Conservation (phyloP, 2,113 vertebrate genomes). For the Glareola pratincola region DNA sequence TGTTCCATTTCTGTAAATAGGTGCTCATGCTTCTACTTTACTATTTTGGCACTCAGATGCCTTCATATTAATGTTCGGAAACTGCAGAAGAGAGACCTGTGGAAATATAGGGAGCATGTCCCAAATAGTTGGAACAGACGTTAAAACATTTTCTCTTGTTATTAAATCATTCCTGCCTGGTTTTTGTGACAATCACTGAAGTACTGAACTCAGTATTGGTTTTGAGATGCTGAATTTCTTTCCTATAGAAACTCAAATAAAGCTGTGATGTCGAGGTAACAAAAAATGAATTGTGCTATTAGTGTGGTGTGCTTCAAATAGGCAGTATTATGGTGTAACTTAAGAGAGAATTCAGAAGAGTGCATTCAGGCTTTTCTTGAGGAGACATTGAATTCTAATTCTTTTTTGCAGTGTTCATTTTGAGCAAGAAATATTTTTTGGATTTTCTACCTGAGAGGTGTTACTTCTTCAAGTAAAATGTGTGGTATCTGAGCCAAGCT, state of each 20-base stretch:
- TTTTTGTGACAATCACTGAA: not conserved
- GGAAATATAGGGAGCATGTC: not conserved
- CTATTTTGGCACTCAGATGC: rapidly evolving
- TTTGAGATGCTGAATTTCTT: not conserved
- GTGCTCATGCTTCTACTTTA: not conserved
- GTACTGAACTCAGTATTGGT: not conserved
- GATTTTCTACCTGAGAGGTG: not conserved
- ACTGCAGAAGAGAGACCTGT: not conserved
- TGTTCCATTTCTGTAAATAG: not conserved
- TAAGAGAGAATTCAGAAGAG: not conserved
- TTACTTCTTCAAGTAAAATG: not conserved
- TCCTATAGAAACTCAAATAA: not conserved
- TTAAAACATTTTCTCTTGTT: not conserved
- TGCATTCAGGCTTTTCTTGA: not conserved
- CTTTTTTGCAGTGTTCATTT: not conserved
- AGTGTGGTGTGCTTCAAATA: not conserved
- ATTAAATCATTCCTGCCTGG: not conserved
- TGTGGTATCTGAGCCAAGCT: not conserved
- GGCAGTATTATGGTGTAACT: not conserved
- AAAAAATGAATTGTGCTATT: not conserved
- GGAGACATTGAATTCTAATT: not conserved
- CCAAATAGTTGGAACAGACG: not conserved
- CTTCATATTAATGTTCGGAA: not conserved
- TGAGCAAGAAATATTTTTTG: not conserved
- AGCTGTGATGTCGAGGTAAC: not conserved